phyloP scores from a whole-genome alignment of 2,113 vertebrate genomes.

The Nematolebias whitei region DNA sequence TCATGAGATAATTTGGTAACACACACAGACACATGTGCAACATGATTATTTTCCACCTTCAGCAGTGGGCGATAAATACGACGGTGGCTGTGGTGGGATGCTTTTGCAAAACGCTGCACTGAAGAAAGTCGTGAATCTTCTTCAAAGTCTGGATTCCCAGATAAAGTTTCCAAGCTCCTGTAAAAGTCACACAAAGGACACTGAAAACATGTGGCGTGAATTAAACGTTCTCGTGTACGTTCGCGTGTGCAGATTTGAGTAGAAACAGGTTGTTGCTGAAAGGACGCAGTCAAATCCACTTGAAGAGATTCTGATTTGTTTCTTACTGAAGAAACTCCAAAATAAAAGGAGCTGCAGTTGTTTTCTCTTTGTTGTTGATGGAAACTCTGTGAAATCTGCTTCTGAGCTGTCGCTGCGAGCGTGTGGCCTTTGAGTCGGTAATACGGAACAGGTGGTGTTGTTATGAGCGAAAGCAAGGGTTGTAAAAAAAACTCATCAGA shows the following conservation, averaged over 20 bases:
- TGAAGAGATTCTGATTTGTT: conserved; percentile 13
- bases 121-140: conserved; percentile 37
- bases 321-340: conserved; percentile 2
- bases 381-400: conserved; percentile 10
- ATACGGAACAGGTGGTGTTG: conserved; percentile 74
- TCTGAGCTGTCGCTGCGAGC: conserved; percentile 31
- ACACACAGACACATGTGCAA: no score
- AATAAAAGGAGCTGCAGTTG: conserved; percentile 5
- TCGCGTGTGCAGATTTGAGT: conserved; percentile 13
- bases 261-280: conserved; percentile 3
- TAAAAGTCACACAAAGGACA: conserved; percentile 54
- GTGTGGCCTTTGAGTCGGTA: conserved; percentile 68
- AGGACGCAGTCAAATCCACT: conserved; percentile 7
- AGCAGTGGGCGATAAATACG: background rate
- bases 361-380: conserved; percentile 43
- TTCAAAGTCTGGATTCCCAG: conserved; percentile 61
- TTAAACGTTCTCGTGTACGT: conserved; percentile 26
- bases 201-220: conserved; percentile 53
- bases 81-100: background rate
- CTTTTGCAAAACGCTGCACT: conserved; percentile 23
- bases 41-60: no score
- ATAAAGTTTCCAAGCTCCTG: conserved; percentile 47
- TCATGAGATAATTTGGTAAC: no score
- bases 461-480: conserved; percentile 58
- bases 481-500: conserved; percentile 77